phyloP scores from a whole-genome alignment of 2,888 invertebrate species.

The Bellardia pandia region DNA sequence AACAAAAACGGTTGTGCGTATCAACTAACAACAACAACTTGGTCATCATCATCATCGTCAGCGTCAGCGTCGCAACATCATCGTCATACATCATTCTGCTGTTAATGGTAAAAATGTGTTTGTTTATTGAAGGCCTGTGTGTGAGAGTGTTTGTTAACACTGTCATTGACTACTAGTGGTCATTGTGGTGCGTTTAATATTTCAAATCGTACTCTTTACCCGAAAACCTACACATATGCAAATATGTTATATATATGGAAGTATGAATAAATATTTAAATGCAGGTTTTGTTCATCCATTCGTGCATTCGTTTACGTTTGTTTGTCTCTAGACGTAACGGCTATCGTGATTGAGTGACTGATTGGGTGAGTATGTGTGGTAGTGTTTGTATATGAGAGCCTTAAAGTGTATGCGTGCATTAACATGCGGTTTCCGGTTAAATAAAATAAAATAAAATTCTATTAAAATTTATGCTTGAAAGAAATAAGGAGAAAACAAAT shows the following conservation, averaged over 20 bases:
- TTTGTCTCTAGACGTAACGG: constrained; percentile 19
- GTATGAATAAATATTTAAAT: not conserved
- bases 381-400: constrained; percentile 10
- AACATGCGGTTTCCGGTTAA: constrained; percentile 67
- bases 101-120: constrained; percentile 34
- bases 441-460: constrained; percentile 56
- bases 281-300: not conserved
- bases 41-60: not conserved
- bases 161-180: constrained; percentile 34
- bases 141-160: constrained; percentile 2
- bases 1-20: constrained; percentile 15
- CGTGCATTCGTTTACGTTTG: constrained; percentile 3
- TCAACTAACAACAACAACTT: not conserved
- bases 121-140: constrained; percentile 4
- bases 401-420: constrained; percentile 50
- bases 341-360: constrained; percentile 8
- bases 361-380: not conserved
- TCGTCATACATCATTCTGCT: constrained; percentile 17
- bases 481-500: constrained; percentile 7
- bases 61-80: not conserved
- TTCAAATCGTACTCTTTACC: constrained; percentile 15
- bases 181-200: constrained; percentile 28
- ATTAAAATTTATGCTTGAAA: constrained; percentile 51
- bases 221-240: not conserved
- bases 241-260: not conserved